Evolutionary conservation across 2,888 invertebrate species (phyloP).

Genomic region (Stegana nigrithorax): DNA sequence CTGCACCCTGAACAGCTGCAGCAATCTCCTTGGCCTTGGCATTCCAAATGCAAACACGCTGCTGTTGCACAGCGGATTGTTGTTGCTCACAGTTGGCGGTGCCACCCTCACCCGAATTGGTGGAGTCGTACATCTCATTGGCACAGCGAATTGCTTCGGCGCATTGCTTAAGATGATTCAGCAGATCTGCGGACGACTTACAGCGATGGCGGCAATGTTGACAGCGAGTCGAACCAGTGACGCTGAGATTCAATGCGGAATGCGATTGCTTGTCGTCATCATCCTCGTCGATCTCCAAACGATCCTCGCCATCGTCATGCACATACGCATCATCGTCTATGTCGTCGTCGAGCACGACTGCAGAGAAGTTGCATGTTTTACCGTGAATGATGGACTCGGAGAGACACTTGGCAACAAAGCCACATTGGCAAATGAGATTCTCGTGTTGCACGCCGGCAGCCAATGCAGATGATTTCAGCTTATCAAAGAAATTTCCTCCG

Average conservation of each 20-base stretch:
- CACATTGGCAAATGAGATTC: slow-evolving; percentile 77
- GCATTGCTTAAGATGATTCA: slow-evolving; percentile 81
- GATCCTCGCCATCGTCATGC: slow-evolving; percentile 58
- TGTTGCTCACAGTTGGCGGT: slow-evolving; percentile 64
- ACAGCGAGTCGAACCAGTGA: slow-evolving; percentile 79
- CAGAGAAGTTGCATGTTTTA: slow-evolving; percentile 73
- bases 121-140: slow-evolving; percentile 67
- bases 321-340: slow-evolving; percentile 55
- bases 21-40: slow-evolving; percentile 71
- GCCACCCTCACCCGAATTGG: slow-evolving; percentile 59
- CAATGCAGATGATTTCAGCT: slow-evolving; percentile 78
- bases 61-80: slow-evolving; percentile 71
- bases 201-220: slow-evolving; percentile 88
- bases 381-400: slow-evolving; percentile 85
- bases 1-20: slow-evolving; percentile 38
- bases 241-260: slow-evolving; percentile 69
- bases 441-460: slow-evolving; percentile 75
- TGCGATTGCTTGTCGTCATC: slow-evolving; percentile 65
- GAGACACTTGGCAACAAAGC: slow-evolving; percentile 82
- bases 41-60: slow-evolving; percentile 85
- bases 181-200: slow-evolving; percentile 84
- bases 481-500: slow-evolving; percentile 87
- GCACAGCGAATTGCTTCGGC: slow-evolving; percentile 69
- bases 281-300: slow-evolving; percentile 62
- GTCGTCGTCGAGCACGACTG: slow-evolving; percentile 48